phyloP scores from a whole-genome alignment of 2,888 invertebrate species.

The Timema cristinae region DNA sequence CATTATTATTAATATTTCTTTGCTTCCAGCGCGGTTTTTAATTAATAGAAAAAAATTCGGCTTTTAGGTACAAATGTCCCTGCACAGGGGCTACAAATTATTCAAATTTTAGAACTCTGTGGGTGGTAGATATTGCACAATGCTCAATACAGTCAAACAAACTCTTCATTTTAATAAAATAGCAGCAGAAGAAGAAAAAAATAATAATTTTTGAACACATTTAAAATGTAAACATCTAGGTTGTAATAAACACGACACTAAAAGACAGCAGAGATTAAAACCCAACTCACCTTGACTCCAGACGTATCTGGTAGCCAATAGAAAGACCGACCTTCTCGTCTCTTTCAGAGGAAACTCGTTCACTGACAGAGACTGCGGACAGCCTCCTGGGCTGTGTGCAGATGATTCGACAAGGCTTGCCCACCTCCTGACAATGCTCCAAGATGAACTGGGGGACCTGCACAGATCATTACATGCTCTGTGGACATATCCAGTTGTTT shows the following conservation, averaged over 20 bases:
- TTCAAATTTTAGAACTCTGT: too few relatives aligned
- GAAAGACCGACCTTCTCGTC: slow-evolving; percentile 62
- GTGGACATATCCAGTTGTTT: too few relatives aligned
- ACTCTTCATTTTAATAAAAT: too few relatives aligned
- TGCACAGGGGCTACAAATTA: too few relatives aligned
- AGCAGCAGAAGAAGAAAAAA: too few relatives aligned
- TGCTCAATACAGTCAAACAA: too few relatives aligned
- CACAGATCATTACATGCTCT: slow-evolving; percentile 11
- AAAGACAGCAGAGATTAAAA: slow-evolving; percentile 20
- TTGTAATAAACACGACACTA: background rate
- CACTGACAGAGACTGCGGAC: slow-evolving; percentile 85
- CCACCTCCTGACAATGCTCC: slow-evolving; percentile 60
- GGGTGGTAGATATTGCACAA: too few relatives aligned
- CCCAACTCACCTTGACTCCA: slow-evolving; percentile 66
- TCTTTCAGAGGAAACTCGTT: slow-evolving; percentile 74
- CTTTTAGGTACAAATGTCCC: too few relatives aligned
- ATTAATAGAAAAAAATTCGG: too few relatives aligned
- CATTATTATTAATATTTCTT: too few relatives aligned
- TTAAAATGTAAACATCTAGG: background rate
- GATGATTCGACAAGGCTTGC: slow-evolving; percentile 73
- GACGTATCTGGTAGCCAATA: slow-evolving; percentile 86
- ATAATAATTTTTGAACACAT: background rate
- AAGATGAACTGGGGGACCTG: slow-evolving; percentile 86
- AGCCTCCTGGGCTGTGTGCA: slow-evolving; percentile 92
- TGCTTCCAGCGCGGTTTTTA: too few relatives aligned